Conservation (phyloP, 2,888 invertebrate genomes). For the Phyllotreta cruciferae region DNA sequence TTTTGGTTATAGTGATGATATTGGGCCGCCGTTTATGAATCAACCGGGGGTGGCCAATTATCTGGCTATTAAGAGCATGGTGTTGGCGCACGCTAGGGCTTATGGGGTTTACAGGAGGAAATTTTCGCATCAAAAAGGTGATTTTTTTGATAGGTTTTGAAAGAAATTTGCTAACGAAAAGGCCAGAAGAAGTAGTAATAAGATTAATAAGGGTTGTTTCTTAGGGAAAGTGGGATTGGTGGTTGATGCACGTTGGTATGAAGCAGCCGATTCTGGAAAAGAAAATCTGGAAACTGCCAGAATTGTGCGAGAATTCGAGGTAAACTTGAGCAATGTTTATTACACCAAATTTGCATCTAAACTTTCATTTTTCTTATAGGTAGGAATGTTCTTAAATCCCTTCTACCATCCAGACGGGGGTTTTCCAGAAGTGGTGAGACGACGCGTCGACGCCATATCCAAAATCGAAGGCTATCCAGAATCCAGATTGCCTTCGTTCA, state of each 20-base stretch:
- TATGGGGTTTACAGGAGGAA: slow-evolving; percentile 69
- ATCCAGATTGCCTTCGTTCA: slow-evolving; percentile 39
- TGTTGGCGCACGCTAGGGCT: slow-evolving; percentile 73
- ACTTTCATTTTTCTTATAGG: slow-evolving; percentile 34
- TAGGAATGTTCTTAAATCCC: slow-evolving; percentile 41
- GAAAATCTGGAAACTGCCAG: slow-evolving; percentile 68
- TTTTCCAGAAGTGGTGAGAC: slow-evolving; percentile 42
- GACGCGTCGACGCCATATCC: slow-evolving; percentile 38
- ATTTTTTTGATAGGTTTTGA: too few relatives aligned
- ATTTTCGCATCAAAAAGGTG: slow-evolving; percentile 65
- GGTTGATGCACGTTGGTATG: slow-evolving; percentile 68
- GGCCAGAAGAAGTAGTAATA: too few relatives aligned
- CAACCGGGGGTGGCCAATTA: slow-evolving; percentile 69
- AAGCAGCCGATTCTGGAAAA: slow-evolving; percentile 64
- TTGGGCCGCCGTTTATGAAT: slow-evolving; percentile 63
- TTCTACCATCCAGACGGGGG: slow-evolving; percentile 43
- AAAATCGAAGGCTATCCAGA: slow-evolving; percentile 37
- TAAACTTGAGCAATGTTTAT: slow-evolving; percentile 44
- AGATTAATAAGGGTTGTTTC: slow-evolving; percentile 6
- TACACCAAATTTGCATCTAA: background rate
- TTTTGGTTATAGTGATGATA: slow-evolving; percentile 63
- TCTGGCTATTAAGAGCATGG: slow-evolving; percentile 67
- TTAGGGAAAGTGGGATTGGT: slow-evolving; percentile 59
- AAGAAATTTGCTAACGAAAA: too few relatives aligned
- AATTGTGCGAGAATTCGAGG: slow-evolving; percentile 63